Base-by-base conservation (phyloP, 1,140 invertebrate genomes). In the Trichoplusia ni region DNA sequence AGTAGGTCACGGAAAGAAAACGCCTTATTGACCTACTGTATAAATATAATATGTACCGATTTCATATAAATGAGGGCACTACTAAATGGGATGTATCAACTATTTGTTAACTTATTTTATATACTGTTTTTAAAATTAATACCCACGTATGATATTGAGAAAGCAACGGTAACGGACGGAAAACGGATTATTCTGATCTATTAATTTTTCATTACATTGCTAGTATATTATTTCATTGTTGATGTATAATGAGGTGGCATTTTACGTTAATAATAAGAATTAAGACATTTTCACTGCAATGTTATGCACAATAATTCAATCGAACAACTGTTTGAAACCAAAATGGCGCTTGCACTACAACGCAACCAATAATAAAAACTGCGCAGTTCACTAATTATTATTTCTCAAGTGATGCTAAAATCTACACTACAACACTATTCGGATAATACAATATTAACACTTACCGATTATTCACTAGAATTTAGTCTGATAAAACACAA, bases 381-480 rank as follows among this genome's bases (percentile, higher is more conserved):
- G 49, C 49, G 49, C 18, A 53, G 33, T 53, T 21, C 33, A 35
- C 29, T 47, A 9, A 0, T 4, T 19, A 42, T 18, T n/a, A 11
- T 31, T 2, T 3, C 13, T n/a, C 18, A 18, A 49, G 19, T 6
- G 1, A 33, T 3, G 16, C 14, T 19, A 18, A 8, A 25, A 25
- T 25, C 4, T 21, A 46, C 7, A 27, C 2, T 9, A 9, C 6
- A 56, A 21, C 40, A 13, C 3, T 13, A 23, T 14, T 5, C 27
- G 18, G 6, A 8, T 7, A 7, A 25, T 14, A 38, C 0, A 25
- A 23, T 25, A 56, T 16, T 14, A 56, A 56, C 21, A 58, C 53
- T 58, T 42, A 58, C 53, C 53, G 38, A 29, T 42, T 58, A 19
- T 40, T 42, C 53, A 58, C 53, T 58, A 38, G 53, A 58, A 58